These are phyloP conservation scores for Scytalopus superciliaris DNA, from an alignment of 2,113 vertebrate genomes.

Conservation along the genomic window DNA sequence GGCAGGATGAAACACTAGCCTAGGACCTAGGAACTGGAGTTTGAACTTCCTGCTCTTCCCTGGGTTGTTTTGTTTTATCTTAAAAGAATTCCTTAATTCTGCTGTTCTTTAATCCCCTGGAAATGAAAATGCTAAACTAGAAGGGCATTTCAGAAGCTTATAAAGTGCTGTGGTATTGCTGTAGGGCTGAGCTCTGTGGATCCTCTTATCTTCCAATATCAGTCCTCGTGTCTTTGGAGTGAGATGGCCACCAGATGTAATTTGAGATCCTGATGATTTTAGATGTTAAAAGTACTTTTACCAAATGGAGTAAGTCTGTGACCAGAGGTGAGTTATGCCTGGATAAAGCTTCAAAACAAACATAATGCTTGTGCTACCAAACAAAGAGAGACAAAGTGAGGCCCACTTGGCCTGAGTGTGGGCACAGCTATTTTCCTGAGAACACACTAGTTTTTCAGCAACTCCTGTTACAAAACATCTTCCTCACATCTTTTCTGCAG, in stretches of 20 bases:
- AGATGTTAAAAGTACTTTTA: background rate
- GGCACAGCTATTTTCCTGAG: background rate
- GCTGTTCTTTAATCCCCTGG: background rate
- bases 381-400: background rate
- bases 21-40: background rate
- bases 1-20: background rate
- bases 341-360: background rate
- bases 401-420: background rate
- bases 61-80: background rate
- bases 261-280: background rate
- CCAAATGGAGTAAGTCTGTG: background rate
- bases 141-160: background rate
- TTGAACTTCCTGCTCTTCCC: background rate
- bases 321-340: background rate
- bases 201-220: background rate
- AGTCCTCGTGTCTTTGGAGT: background rate
- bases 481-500: background rate
- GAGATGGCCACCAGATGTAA: background rate
- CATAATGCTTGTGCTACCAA: background rate
- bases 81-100: background rate
- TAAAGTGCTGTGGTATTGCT: rapidly evolving
- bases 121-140: background rate
- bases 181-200: background rate
- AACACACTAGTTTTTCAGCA: background rate
- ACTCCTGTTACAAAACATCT: background rate